Evolutionary conservation across 2,113 vertebrate genomes (phyloP).

Genomic region (Isurus oxyrinchus): DNA sequence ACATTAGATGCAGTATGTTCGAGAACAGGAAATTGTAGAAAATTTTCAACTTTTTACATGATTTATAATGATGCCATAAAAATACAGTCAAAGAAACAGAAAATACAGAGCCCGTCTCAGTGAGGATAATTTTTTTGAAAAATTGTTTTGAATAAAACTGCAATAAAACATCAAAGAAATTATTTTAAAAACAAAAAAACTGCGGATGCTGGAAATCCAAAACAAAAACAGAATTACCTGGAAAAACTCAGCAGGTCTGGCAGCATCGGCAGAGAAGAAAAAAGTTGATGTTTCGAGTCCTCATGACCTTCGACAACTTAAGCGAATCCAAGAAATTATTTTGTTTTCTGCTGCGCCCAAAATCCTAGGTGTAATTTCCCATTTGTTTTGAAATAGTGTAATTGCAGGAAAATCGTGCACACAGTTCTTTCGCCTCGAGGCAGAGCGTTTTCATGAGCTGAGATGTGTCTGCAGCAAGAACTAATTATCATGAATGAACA

Average conservation of each 20-base stretch:
- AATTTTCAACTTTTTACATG: background rate
- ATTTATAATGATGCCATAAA: background rate
- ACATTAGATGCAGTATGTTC: background rate
- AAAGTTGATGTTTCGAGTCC: too few species aligned
- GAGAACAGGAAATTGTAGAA: background rate
- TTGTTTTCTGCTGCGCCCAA: background rate
- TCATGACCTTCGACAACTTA: too few species aligned
- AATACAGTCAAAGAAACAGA: background rate
- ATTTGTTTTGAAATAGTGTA: background rate
- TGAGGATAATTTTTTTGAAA: background rate
- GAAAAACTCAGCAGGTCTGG: too few species aligned
- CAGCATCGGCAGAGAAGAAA: too few species aligned
- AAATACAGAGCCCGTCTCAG: background rate
- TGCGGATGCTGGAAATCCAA: too few species aligned
- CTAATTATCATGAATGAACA: background rate
- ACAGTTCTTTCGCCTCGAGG: background rate
- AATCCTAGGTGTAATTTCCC: background rate
- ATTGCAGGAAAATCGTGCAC: background rate
- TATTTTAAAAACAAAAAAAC: too few species aligned
- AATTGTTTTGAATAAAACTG: background rate
- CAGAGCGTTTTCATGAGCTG: background rate
- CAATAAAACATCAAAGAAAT: background rate
- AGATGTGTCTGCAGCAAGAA: background rate
- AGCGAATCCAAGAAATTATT: background rate
- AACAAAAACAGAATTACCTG: too few species aligned